Base-by-base conservation (phyloP, 2,888 invertebrate genomes). In the Sthenelais limicola region DNA sequence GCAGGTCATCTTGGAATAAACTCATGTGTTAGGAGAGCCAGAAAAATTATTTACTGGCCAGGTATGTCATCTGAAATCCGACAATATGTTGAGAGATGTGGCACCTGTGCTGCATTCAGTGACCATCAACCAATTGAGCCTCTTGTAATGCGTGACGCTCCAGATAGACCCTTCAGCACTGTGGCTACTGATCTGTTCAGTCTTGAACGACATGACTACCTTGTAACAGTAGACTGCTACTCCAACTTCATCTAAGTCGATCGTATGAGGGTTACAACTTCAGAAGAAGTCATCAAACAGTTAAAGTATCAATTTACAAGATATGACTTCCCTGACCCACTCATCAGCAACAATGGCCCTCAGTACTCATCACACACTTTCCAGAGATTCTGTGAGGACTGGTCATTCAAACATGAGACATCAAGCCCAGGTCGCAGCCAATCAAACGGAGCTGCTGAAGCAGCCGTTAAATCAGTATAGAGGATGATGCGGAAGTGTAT, bases 111-210 rank as follows among this genome's bases (percentile, higher is more conserved):
- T 21, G 21, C 33, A 21, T 51, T 62, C 30, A 26, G 35, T 4
- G 15, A 3, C 18, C n/a, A 7, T 3, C 7, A 73, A 1, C 30
- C 33, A 3, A 32, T 30, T 12, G 73, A 79, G 58, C 54, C 76
- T n/a, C 49, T 79, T 12, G 49, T 68, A 3, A 24, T 58, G 9
- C 74, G 74, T 49, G 72, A 76, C 2, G 49, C 75, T 4, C 76
- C 77, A 24, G 48, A 74, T n/a, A 71, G 74, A 28, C 80, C 80
- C 30, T 80, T 72, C 72, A 66, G 72, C 24, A 79, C 74, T 43
- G 72, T 80, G 18, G 77, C 74, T 1, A 73, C 74, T 28, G 79
- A 81, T 52, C 38, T 81, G 3, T 81, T 81, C 70, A 67, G 30
- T 2, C 47, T 73, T 3, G 47, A 75, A 24, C 71, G 54, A 7